Evolutionary conservation across 2,797 vertebrate genomes (phyloP), one percentile per base, ranked within the genome.

Genomic region (Diplodus puntazzo): DNA sequence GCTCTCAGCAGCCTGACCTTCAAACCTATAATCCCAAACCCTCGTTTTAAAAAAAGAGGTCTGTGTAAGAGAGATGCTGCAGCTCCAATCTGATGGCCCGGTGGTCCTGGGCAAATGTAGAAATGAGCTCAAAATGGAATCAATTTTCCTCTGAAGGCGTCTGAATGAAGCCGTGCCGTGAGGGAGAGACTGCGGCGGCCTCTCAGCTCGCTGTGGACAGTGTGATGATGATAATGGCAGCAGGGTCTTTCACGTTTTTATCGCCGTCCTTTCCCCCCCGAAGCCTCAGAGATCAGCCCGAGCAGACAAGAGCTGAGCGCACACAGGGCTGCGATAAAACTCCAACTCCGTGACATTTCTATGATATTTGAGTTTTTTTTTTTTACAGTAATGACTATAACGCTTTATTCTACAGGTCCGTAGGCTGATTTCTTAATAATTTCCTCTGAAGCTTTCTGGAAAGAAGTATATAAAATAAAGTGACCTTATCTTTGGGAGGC

Each of bases 71-170:
- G 52, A 61, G 50, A 59, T 11, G 34, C 70, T 10, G 18, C 64
- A 4, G 61, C 66, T 85, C 39, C 69, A 58, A 53, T 80, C 80
- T 71, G 88, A 60, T 46, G 73, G 25, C 61, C 75, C 57, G 78
- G 83, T 76, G 61, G 78, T 65, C 49, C 48, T 7, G 73, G 46
- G 69, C 30, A 57, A 34, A 65, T 20, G 49, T 60, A 46, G 59
- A 43, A 54, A 55, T 43, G 69, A 80, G 53, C 68, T 74, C 73
- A 69, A 55, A 85, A 68, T 83, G 67, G 60, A 82, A 85, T 85
- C 79, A 53, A 67, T 83, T 85, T 77, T 43, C 18, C 69, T 69
- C 77, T 70, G 49, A 80, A 59, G 77, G 69, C 21, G 18, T 42
- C 65, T 85, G 77, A 84, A 66, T 75, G 75, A 63, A 77, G 61